Evolutionary conservation across 1,140 invertebrate species (phyloP).

Genomic region (Zaprionus taronus): DNA sequence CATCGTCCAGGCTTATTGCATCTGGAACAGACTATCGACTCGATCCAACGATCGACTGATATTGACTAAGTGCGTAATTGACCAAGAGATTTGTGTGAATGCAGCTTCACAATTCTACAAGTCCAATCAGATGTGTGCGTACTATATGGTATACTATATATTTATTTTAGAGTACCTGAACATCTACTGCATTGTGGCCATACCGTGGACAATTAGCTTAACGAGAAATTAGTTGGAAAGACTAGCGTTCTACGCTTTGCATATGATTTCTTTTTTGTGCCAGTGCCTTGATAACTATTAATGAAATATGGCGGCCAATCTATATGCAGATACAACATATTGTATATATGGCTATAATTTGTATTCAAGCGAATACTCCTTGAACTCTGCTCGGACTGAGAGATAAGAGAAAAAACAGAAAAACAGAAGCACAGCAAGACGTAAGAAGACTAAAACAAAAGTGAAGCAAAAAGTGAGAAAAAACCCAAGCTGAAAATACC

Average conservation of each 20-base stretch:
- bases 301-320: slow-evolving; percentile 16
- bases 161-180: too few species aligned
- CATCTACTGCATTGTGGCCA: slow-evolving; percentile 15
- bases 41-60: background rate
- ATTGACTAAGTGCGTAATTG: slow-evolving; percentile 13
- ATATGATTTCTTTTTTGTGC: slow-evolving; percentile 22
- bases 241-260: slow-evolving; percentile 15
- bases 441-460: slow-evolving; percentile 14
- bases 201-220: slow-evolving; percentile 50
- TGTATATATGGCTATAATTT: background rate
- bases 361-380: slow-evolving; percentile 47
- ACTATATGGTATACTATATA: too few species aligned
- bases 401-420: slow-evolving; percentile 39
- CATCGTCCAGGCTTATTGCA: slow-evolving; percentile 26
- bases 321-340: slow-evolving; percentile 30
- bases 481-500: slow-evolving; percentile 62
- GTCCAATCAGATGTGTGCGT: too few species aligned
- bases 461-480: slow-evolving; percentile 29
- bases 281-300: slow-evolving; percentile 58
- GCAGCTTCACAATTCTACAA: background rate
- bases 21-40: background rate
- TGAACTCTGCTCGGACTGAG: slow-evolving; percentile 63
- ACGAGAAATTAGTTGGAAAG: slow-evolving; percentile 22
- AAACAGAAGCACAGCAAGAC: slow-evolving; percentile 6
- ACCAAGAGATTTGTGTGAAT: slow-evolving; percentile 19